Evolutionary conservation across 2,113 vertebrate genomes (phyloP).

Genomic region (Salvelinus fontinalis): DNA sequence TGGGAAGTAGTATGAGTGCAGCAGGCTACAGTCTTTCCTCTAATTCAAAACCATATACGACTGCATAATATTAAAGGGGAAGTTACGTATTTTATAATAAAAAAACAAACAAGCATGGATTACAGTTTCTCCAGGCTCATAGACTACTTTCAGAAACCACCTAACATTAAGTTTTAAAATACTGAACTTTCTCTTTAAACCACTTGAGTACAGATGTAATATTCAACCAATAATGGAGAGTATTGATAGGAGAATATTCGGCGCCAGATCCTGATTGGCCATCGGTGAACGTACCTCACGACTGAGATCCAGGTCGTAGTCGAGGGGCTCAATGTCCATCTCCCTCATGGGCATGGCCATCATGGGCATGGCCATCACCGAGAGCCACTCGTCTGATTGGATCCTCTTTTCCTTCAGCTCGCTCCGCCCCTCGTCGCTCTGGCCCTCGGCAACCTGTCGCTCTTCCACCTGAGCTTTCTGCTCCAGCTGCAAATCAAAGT

Average conservation of each 20-base stretch:
- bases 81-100: too few relatives aligned
- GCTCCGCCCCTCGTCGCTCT: slow-evolving; percentile 63
- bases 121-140: not conserved
- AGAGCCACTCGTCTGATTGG: slow-evolving; percentile 77
- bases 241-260: too few relatives aligned
- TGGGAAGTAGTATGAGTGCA: too few relatives aligned
- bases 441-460: slow-evolving; percentile 54
- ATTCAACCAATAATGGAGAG: too few relatives aligned
- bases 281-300: slow-evolving; percentile 79
- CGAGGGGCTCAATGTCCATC: slow-evolving; percentile 83
- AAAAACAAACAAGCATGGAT: too few relatives aligned
- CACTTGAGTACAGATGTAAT: too few relatives aligned
- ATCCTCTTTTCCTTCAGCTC: slow-evolving; percentile 37
- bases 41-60: too few relatives aligned
- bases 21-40: too few relatives aligned
- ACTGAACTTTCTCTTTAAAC: too few relatives aligned
- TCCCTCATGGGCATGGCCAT: slow-evolving; percentile 54
- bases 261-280: too few relatives aligned
- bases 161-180: too few relatives aligned
- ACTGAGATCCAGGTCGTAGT: slow-evolving; percentile 90
- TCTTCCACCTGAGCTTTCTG: slow-evolving; percentile 47
- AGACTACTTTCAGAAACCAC: not conserved
- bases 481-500: slow-evolving; percentile 81
- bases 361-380: slow-evolving; percentile 61
- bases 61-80: too few relatives aligned